Evolutionary conservation across 2,113 vertebrate species (phyloP).

Genomic region (Rhadina sibilatrix): DNA sequence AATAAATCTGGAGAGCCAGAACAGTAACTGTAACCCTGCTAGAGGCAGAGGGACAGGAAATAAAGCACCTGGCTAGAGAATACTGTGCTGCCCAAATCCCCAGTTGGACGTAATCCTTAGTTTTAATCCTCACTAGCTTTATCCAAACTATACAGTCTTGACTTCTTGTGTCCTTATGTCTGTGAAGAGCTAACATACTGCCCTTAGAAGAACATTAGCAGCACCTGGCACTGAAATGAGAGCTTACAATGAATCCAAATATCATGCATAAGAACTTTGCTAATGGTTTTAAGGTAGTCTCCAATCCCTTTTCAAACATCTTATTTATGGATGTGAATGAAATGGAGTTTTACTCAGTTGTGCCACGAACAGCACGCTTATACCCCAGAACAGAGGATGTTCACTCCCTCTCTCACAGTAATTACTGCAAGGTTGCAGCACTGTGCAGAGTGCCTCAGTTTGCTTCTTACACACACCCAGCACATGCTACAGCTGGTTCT

Average conservation of each 20-base stretch:
- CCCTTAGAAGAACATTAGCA: not conserved
- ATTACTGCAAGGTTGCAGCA: fast-evolving
- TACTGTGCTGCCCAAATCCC: not conserved
- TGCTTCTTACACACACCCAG: not conserved
- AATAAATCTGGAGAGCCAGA: not conserved
- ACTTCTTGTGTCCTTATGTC: not conserved
- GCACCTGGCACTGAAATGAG: not conserved
- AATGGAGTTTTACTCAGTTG: not conserved
- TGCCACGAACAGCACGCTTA: not conserved
- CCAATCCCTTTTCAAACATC: not conserved
- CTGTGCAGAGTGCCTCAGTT: fast-evolving
- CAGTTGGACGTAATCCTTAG: not conserved
- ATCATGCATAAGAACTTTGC: not conserved
- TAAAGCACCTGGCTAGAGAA: not conserved
- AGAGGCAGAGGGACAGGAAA: not conserved
- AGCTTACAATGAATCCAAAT: not conserved
- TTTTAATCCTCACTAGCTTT: not conserved
- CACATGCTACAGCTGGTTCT: not conserved
- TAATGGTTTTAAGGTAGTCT: not conserved
- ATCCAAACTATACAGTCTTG: not conserved
- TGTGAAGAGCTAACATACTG: not conserved
- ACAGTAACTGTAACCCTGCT: not conserved
- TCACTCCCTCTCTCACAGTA: not conserved
- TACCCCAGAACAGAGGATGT: not conserved
- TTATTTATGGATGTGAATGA: not conserved